Base-by-base conservation (phyloP, 2,888 invertebrate species). In the Agonopterix heracliana region DNA sequence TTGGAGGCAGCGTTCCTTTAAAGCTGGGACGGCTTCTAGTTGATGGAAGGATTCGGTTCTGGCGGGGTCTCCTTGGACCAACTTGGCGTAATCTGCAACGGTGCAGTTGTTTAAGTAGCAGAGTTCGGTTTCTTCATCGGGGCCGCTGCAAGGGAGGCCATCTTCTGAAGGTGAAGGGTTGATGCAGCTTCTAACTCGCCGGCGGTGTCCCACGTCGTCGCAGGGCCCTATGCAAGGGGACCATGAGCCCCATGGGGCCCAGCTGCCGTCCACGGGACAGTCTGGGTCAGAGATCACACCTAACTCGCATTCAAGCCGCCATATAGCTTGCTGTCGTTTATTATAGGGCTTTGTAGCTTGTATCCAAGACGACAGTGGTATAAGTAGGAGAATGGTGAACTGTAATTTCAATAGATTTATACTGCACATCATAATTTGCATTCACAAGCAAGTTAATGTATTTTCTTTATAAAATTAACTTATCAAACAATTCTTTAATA, bases 171-270 rank as follows among this genome's bases (percentile, higher is more conserved):
- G 82, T 0, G 74, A 58, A 8, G 90, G 90, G 55, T 89, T 89
- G 45, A 62, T 73, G 54, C 90, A 90, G 44, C 71, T 68, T 52
- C 90, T 74, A 10, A 53, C 61, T 52, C 88, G 74, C 41, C 59
- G 73, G 13, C 78, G 78, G 46, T 78, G 77, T 1, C 90, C 90
- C 4, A 73, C 59, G 48, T 76, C 78, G 35, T 89, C 89, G 56
- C 90, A 90, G n/a, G 71, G 57, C 7, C 90, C 90, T 9, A 62
- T 70, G 53, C 90, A 90, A 0, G 61, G 45, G 0, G 81, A 77
- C 90, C 90, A 90, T 0, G 76, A 50, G 7, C 71, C 68, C 90
- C 90, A 90, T 1, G 80, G 54, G 0, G 82, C 72, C 90, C 90
- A 90, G 10, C 82, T 81, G 10, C 90, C 90, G 47, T 90, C 87